Base-by-base conservation (phyloP, 2,113 vertebrate species). In the Ochotona princeps region DNA sequence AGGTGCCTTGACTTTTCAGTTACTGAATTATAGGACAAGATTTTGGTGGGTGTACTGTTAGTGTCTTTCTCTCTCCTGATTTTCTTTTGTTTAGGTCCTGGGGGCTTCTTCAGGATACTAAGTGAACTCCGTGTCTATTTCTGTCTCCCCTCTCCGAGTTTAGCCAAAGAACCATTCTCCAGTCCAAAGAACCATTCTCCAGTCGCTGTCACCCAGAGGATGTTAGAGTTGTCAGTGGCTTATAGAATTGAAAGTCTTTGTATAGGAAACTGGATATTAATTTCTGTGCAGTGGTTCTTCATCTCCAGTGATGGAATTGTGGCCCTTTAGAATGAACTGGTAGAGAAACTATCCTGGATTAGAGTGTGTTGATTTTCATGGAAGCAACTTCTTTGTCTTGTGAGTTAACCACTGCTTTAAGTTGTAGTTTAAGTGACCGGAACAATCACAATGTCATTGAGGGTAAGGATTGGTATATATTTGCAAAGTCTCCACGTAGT, bases 181-280 rank as follows among this genome's bases (percentile, higher is more conserved):
- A 21, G 44, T 87, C 83, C 61, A 1, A 26, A 72, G 38, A 89
- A 85, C 51, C 21, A 8, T 87, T 83, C 21, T 94, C 30, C 79
- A 21, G 44, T 87, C 83, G n/a, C 38, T 76, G 47, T 76, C 47
- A 87, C 70, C 32, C 17, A 28, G 54, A 91, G 69, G 54, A 54
- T 82, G 47, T 60, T 94, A 88, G 44, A 70, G 8, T 83, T 93
- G 47, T 86, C 73, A 72, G 78, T 84, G 23, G 25, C 67, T 67
- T 63, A n/a, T 69, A 61, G 63, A 90, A 79, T 91, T 83, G 25
- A 80, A 90, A 74, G 79, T 60, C 26, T 80, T 91, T 21, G 32
- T 82, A 61, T 73, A 69, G 47, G 30, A 13, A 17, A 7, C 78
- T 78, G 78, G 66, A 67, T 14, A 57, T 89, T 74, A 84, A 30